A percentile compares a stretch with the other conserved stretches of the same genome.
Evolutionary conservation across 1,140 invertebrate species (phyloP).

Genomic region (Drosophila athabasca): DNA sequence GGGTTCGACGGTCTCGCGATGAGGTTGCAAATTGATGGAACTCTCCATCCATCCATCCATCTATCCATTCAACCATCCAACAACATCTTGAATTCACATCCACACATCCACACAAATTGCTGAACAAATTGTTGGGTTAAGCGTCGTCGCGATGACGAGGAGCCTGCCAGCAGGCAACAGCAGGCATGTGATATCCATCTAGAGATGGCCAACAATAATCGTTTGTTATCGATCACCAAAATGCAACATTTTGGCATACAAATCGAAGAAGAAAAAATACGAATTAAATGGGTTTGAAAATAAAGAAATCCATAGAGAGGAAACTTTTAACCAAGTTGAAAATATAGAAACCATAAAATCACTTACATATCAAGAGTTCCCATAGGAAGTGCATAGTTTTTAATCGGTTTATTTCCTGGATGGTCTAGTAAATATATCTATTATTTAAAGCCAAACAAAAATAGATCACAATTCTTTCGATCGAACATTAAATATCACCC

Average conservation of each 20-base stretch:
- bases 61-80: conserved; percentile 16
- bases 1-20: conserved; percentile 49
- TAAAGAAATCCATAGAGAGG: too few relatives aligned
- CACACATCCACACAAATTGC: conserved; percentile 33
- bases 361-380: too few relatives aligned
- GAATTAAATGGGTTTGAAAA: too few relatives aligned
- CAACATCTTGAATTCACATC: too few relatives aligned
- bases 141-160: not conserved
- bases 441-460: too few relatives aligned
- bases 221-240: not conserved
- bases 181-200: conserved; percentile 10
- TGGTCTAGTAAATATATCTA: too few relatives aligned
- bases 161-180: conserved; percentile 17
- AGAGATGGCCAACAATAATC: conserved; percentile 26
- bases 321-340: too few relatives aligned
- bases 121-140: conserved; percentile 29
- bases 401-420: too few relatives aligned
- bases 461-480: too few relatives aligned
- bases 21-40: conserved; percentile 47
- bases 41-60: conserved; percentile 4
- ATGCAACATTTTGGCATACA: not conserved
- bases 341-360: too few relatives aligned
- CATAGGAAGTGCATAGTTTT: too few relatives aligned
- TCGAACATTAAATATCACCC: too few relatives aligned
- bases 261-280: not conserved